Percentiles rank a stretch among this genome's conserved stretches.
Evolutionary conservation across 1,140 invertebrate species (phyloP).

Genomic region (Cyphomyrmex costatus): DNA sequence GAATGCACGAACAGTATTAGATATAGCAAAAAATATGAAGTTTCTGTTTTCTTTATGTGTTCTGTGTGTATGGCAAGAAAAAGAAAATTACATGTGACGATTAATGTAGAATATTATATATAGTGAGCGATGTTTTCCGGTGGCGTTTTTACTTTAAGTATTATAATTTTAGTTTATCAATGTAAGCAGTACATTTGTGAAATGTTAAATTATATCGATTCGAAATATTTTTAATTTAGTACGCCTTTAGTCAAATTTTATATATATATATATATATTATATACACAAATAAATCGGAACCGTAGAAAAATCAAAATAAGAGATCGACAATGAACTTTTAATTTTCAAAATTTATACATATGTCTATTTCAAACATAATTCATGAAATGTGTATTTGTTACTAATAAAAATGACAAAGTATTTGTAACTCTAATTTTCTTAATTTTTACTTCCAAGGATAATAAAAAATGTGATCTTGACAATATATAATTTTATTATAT

Average conservation of each 20-base stretch:
- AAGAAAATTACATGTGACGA: background rate
- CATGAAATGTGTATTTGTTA: background rate
- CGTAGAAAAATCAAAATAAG: background rate
- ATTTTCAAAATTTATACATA: background rate
- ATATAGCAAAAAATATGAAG: slow-evolving; percentile 12
- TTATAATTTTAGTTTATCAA: slow-evolving; percentile 1
- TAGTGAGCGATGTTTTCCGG: background rate
- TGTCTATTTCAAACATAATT: background rate
- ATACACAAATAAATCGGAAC: too few relatives aligned
- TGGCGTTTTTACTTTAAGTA: background rate
- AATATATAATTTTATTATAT: background rate
- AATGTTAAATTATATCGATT: slow-evolving; percentile 8
- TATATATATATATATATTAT: too few relatives aligned
- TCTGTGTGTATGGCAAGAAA: background rate
- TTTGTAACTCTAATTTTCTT: background rate
- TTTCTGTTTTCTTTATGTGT: slow-evolving; percentile 2
- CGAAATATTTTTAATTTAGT: background rate
- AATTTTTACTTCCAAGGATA: background rate
- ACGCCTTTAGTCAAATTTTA: background rate
- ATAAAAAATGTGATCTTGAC: background rate
- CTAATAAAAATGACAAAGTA: background rate
- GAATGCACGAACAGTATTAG: background rate
- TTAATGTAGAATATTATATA: slow-evolving; percentile 17
- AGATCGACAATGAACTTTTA: background rate
- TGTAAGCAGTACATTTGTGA: background rate